Evolutionary conservation across 2,888 invertebrate species (phyloP).

Genomic region (Pseudococcus viburni): DNA sequence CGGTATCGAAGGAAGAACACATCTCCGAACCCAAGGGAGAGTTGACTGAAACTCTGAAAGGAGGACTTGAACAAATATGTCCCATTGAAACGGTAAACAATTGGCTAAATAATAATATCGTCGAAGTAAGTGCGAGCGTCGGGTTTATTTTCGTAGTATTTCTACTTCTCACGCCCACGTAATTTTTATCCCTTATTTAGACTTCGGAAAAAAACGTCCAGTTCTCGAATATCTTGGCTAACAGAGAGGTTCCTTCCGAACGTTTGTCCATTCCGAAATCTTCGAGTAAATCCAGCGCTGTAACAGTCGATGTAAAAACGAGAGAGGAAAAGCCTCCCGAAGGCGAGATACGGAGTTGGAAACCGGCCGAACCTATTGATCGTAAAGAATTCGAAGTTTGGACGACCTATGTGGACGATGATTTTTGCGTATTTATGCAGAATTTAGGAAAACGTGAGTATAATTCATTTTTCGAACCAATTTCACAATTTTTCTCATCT

Average conservation of each 20-base stretch:
- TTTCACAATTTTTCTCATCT: neutral
- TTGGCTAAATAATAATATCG: neutral
- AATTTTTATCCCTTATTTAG: neutral
- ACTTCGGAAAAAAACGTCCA: neutral
- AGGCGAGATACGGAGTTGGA: neutral
- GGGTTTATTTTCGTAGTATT: neutral
- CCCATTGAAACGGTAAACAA: neutral
- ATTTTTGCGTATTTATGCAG: conserved; percentile 10
- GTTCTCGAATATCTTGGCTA: neutral
- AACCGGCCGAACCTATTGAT: neutral
- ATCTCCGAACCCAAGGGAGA: too few relatives aligned
- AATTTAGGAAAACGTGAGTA: neutral
- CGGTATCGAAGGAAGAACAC: neutral
- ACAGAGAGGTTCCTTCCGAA: neutral
- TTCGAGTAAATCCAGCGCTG: neutral
- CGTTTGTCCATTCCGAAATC: neutral
- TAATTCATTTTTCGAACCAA: neutral
- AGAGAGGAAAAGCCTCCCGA: neutral
- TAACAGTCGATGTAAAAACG: neutral
- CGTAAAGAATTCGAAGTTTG: neutral
- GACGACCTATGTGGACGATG: conserved; percentile 6
- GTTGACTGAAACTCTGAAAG: neutral
- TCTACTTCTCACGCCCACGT: neutral
- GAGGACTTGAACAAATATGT: neutral
- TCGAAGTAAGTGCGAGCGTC: neutral